These are phyloP conservation scores for Cataglyphis altisquamis DNA, from an alignment of 2,888 invertebrate genomes.

Conservation along the genomic window DNA sequence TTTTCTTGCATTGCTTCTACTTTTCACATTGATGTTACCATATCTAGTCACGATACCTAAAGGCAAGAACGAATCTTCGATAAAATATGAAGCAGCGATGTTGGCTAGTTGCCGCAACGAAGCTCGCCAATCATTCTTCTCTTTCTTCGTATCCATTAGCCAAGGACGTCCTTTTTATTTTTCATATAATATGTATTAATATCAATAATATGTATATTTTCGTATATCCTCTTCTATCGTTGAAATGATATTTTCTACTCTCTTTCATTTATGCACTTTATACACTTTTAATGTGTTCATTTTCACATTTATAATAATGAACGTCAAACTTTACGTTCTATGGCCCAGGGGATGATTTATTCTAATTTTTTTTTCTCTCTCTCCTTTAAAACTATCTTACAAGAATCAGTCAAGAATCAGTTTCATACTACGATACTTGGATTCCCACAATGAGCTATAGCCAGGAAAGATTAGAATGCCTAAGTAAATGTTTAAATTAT, in stretches of 20 bases:
- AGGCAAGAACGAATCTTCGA: slow-evolving; percentile 11
- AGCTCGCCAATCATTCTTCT: slow-evolving; percentile 6
- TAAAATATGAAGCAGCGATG: slow-evolving; percentile 18
- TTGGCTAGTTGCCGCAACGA: slow-evolving; percentile 7
- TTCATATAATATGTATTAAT: background rate
- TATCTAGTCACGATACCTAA: slow-evolving; percentile 33
- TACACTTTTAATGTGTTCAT: background rate
- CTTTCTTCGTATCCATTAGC: background rate
- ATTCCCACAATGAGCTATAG: slow-evolving; percentile 82
- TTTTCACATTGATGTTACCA: slow-evolving; percentile 40
- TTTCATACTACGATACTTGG: slow-evolving; percentile 60
- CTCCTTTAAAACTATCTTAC: slow-evolving; percentile 28
- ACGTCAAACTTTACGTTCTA: background rate
- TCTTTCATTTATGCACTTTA: background rate
- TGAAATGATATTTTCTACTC: background rate
- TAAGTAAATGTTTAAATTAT: slow-evolving; percentile 84
- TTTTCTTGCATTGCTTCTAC: slow-evolving; percentile 8
- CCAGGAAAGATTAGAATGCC: slow-evolving; percentile 72
- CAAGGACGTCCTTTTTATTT: background rate
- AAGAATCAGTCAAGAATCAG: slow-evolving; percentile 14
- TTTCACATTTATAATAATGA: background rate
- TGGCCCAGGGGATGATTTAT: background rate
- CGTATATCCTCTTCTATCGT: background rate
- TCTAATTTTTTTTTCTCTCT: slow-evolving; percentile 1
- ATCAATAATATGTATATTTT: background rate